These are phyloP conservation scores for Montipora foliosa DNA, from an alignment of 64 coral and sea anemone genomes.

Conservation along the genomic window DNA sequence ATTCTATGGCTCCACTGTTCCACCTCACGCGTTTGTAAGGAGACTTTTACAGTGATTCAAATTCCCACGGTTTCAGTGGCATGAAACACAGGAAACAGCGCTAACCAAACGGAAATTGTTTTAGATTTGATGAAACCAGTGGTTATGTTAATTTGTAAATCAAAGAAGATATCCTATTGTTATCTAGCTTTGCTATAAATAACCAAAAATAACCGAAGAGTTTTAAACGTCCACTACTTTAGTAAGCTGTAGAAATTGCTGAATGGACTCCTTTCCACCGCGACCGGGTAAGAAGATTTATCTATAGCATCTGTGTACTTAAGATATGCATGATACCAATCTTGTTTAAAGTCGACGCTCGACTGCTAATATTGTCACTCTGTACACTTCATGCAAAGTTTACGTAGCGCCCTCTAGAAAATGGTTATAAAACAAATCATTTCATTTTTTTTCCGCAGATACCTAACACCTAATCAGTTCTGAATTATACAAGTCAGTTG, in stretches of 20 bases:
- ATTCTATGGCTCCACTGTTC: too few species aligned
- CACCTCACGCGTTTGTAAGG: too few species aligned
- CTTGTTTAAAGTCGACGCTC: not conserved
- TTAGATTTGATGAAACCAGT: not conserved
- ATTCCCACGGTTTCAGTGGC: too few species aligned
- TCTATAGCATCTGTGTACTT: constrained; percentile 9
- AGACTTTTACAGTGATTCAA: too few species aligned
- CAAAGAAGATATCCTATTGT: not conserved
- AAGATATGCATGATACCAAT: constrained; percentile 9
- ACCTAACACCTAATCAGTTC: too few species aligned
- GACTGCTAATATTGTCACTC: not conserved
- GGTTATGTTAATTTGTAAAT: not conserved
- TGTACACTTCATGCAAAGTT: not conserved
- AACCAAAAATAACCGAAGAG: not conserved
- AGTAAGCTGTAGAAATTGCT: not conserved
- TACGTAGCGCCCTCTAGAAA: too few species aligned
- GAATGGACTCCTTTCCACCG: not conserved
- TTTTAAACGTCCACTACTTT: not conserved
- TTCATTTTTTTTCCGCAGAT: too few species aligned
- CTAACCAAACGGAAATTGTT: not conserved
- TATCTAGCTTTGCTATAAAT: not conserved
- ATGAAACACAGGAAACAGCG: not conserved
- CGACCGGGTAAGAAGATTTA: not conserved
- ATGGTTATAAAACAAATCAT: too few species aligned
- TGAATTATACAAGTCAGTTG: too few species aligned